phyloP scores from a whole-genome alignment of 2,888 invertebrate species.

The Ptilodon capucinus region DNA sequence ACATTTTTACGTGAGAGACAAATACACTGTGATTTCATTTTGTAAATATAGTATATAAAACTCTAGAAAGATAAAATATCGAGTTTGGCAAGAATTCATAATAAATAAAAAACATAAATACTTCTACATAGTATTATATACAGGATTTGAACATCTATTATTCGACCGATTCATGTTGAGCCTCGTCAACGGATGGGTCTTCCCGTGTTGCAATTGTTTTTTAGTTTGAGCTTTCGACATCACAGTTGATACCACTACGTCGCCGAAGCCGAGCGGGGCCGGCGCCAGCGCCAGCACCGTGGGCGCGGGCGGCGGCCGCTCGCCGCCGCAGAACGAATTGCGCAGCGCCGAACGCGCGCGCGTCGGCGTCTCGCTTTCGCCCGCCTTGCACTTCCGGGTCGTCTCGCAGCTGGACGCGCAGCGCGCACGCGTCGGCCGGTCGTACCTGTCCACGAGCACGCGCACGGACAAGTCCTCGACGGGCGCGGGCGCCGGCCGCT shows the following conservation, averaged over 20 bases:
- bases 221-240: conserved; percentile 88
- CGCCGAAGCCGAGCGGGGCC: conserved; percentile 74
- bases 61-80: conserved; percentile 81
- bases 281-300: conserved; percentile 65
- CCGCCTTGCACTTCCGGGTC: conserved; percentile 31
- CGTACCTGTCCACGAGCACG: conserved; percentile 89
- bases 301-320: conserved; percentile 66
- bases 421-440: conserved; percentile 60
- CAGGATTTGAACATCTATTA: conserved; percentile 88
- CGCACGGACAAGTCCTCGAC: conserved; percentile 87
- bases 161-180: conserved; percentile 90
- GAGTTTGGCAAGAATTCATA: conserved; percentile 82
- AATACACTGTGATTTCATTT: conserved; percentile 79
- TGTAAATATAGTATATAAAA: conserved; percentile 81
- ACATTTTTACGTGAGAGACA: conserved; percentile 76
- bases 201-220: conserved; percentile 94
- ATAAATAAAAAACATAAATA: conserved; percentile 79
- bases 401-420: conserved; percentile 46
- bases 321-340: conserved; percentile 46
- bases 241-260: conserved; percentile 85
- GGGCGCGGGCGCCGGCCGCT: conserved; percentile 48
- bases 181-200: conserved; percentile 95
- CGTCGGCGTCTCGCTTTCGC: conserved; percentile 33
- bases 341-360: conserved; percentile 44
- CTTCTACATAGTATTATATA: conserved; percentile 94